Conservation (phyloP, 35 echinoderm and acorn worm species). For the Patiria miniata region DNA sequence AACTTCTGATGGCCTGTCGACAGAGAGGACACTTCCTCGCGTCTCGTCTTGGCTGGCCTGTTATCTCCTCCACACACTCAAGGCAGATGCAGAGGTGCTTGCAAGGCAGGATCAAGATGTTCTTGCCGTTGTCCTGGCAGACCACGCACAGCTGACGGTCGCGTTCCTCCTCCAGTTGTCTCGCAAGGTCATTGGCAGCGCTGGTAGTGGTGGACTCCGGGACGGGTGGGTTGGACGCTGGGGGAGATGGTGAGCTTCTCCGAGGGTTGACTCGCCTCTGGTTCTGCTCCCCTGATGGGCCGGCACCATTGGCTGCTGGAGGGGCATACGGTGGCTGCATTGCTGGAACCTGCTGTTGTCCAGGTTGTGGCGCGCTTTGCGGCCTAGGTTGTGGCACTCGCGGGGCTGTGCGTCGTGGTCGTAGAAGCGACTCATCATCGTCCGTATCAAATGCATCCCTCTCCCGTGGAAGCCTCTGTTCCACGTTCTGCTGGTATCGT, state of each 20-base stretch:
- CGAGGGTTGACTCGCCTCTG: too few species aligned
- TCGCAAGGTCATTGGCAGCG: too few species aligned
- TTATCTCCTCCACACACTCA: conserved; percentile 62
- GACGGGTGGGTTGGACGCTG: not conserved
- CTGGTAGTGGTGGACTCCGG: not conserved
- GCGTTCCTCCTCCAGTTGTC: conserved; percentile 55
- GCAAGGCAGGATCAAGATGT: conserved; percentile 65
- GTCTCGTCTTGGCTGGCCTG: conserved; percentile 13
- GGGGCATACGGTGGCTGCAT: not conserved
- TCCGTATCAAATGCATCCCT: not conserved
- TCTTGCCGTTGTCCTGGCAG: conserved; percentile 75
- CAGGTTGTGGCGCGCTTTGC: not conserved
- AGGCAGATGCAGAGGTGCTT: conserved; percentile 74
- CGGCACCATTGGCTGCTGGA: not conserved
- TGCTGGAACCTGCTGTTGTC: not conserved
- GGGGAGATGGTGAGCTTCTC: not conserved
- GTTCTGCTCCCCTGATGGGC: not conserved
- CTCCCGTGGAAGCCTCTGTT: not conserved
- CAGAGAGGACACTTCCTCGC: conserved; percentile 60
- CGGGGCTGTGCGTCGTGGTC: not conserved
- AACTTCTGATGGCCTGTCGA: conserved; percentile 50
- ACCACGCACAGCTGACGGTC: conserved; percentile 71
- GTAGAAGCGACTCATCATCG: not conserved
- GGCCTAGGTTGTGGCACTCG: too few species aligned
- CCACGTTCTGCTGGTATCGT: not conserved